Evolutionary conservation across 2,797 vertebrate species (phyloP), one percentile per base, ranked within the genome.

Genomic region (Notolepis coatsorum): DNA sequence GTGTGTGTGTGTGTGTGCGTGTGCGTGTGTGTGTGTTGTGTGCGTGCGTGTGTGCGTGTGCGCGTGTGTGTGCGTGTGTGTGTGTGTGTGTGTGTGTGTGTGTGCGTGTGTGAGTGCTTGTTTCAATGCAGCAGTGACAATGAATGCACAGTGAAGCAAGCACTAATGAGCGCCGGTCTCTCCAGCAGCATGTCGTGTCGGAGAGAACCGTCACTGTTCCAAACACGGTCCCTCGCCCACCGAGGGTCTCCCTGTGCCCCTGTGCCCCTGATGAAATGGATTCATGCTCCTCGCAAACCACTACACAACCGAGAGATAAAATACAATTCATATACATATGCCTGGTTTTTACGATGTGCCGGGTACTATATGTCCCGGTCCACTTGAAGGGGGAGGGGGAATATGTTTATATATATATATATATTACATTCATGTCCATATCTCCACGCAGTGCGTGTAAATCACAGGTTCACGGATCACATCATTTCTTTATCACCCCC

Each of bases 241-340:
- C 45, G 43, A 77, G 63, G 73, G 61, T 82, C 56, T 71, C n/a
- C n/a, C n/a, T n/a, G n/a, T n/a, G 68, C 67, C 56, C 49, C 51
- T 48, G 33, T 53, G 21, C n/a, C 52, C 61, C 54, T 33, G 52
- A 41, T 62, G 49, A 49, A 25, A 47, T 68, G 59, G 56, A 27
- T 71, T 79, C n/a, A 62, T 74, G 56, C 69, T 65, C 46, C 75
- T 74, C 65, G 18, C n/a, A n/a, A 65, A 51, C 46, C 55, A 35
- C 63, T 53, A 23, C 1, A 49, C 54, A 63, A 42, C 65, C 47
- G 49, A 2, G 10, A 54, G 41, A 73, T 67, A 24, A 61, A 67
- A 62, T 28, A n/a, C n/a, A n/a, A n/a, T n/a, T n/a, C n/a, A n/a
- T n/a, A n/a, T n/a, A n/a, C n/a, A n/a, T n/a, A n/a, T n/a, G n/a